phyloP scores from a whole-genome alignment of 2,113 vertebrate species.

The Microcebus ravelobensis region DNA sequence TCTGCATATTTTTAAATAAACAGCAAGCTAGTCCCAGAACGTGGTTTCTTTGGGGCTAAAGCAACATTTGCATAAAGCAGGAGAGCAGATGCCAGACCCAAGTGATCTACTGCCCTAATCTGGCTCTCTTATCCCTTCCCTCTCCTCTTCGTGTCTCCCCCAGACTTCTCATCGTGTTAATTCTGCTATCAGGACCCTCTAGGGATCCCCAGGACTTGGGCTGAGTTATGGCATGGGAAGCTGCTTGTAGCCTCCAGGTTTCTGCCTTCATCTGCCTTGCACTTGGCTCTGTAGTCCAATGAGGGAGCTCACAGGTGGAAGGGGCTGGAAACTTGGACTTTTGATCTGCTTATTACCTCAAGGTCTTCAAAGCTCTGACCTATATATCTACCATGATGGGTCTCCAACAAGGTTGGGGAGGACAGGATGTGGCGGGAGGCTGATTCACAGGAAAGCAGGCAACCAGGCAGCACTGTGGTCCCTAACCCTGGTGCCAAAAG shows the following conservation, averaged over 20 bases:
- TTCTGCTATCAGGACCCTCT: neutral
- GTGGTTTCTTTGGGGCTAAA: conserved; percentile 58
- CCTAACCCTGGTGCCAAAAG: neutral
- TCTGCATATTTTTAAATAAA: conserved; percentile 72
- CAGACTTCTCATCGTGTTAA: neutral
- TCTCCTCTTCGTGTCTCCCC: neutral
- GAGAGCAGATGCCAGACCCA: conserved; percentile 40
- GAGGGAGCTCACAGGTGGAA: neutral
- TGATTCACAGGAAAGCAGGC: neutral
- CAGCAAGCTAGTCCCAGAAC: conserved; percentile 45
- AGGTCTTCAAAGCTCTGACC: neutral
- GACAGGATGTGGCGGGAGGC: neutral
- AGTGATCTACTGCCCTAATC: neutral
- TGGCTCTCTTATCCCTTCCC: neutral
- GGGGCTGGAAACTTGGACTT: neutral
- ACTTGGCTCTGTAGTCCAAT: neutral
- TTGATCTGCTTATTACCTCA: neutral
- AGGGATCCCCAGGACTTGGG: neutral
- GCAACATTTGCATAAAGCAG: conserved; percentile 63
- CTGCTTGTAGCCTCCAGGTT: neutral
- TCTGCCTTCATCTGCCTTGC: conserved; percentile 33
- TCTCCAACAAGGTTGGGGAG: neutral
- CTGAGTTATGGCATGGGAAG: neutral
- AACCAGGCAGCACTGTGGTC: neutral
- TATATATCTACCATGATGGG: neutral